phyloP scores from a whole-genome alignment of 2,113 vertebrate genomes.

The Otus sunia region DNA sequence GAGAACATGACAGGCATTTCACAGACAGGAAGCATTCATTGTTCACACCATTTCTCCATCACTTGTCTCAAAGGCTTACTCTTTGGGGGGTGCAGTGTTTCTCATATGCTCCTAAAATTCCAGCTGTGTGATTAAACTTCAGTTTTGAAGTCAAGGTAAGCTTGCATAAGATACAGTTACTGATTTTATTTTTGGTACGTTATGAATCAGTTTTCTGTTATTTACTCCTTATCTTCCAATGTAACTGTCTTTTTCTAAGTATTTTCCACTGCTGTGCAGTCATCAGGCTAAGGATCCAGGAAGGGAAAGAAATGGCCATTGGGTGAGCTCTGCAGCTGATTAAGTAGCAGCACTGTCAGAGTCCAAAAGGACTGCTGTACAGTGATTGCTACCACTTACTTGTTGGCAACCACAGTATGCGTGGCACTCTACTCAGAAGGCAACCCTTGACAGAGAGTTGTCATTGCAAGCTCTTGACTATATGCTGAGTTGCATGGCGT shows the following conservation, averaged over 20 bases:
- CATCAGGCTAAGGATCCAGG: background rate
- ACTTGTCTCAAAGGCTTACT: background rate
- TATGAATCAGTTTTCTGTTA: background rate
- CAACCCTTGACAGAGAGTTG: background rate
- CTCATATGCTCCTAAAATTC: background rate
- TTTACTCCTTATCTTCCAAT: background rate
- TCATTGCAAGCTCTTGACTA: background rate
- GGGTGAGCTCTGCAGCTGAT: background rate
- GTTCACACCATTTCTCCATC: background rate
- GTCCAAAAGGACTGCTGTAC: background rate
- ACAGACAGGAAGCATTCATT: background rate
- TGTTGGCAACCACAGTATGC: background rate
- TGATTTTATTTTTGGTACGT: background rate
- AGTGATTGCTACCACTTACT: background rate
- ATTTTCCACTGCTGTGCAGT: background rate
- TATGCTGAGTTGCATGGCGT: background rate
- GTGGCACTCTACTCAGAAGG: background rate
- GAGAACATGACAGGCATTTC: background rate
- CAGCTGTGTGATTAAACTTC: background rate
- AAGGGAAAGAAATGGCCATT: background rate
- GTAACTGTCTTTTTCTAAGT: background rate
- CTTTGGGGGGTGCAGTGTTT: background rate
- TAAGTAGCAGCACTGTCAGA: background rate
- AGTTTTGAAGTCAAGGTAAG: background rate
- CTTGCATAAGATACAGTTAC: background rate